A percentile compares a stretch with the other conserved stretches of the same genome.
Conservation (phyloP, 2,113 vertebrate genomes). For the Sporophila hypoxantha region DNA sequence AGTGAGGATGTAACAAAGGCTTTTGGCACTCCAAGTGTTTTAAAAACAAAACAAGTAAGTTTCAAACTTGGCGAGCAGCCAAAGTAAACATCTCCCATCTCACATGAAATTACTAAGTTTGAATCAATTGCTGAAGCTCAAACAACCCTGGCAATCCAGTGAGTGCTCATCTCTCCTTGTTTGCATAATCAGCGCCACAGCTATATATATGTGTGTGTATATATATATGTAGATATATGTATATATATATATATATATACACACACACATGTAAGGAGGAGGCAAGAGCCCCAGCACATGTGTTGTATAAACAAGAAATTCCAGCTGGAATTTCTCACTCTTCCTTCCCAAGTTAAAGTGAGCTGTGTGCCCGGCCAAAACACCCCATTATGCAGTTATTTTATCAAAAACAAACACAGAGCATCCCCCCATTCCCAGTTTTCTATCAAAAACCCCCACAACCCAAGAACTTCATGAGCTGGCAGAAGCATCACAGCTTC, state of each 20-base stretch:
- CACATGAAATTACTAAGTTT: neutral
- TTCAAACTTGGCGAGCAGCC: neutral
- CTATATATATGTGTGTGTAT: too few relatives aligned
- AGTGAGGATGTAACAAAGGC: conserved; percentile 5
- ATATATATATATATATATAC: accelerated
- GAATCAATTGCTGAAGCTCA: neutral
- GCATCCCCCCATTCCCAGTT: neutral
- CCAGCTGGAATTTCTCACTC: neutral
- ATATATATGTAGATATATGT: accelerated
- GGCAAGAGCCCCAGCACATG: neutral
- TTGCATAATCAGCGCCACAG: neutral
- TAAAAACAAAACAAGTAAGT: neutral
- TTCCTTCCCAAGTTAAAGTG: neutral
- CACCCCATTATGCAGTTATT: neutral
- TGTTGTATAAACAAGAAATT: neutral
- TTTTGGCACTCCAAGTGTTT: neutral
- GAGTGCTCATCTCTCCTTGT: neutral
- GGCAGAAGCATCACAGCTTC: neutral
- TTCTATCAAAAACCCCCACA: neutral
- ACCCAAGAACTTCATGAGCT: neutral
- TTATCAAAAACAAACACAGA: neutral
- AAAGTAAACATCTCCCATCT: conserved; percentile 1
- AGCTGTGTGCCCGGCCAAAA: neutral
- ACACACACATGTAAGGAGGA: neutral
- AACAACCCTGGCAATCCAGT: neutral